phyloP scores from a whole-genome alignment of 2,888 invertebrate species.

The Andrena fulva region DNA sequence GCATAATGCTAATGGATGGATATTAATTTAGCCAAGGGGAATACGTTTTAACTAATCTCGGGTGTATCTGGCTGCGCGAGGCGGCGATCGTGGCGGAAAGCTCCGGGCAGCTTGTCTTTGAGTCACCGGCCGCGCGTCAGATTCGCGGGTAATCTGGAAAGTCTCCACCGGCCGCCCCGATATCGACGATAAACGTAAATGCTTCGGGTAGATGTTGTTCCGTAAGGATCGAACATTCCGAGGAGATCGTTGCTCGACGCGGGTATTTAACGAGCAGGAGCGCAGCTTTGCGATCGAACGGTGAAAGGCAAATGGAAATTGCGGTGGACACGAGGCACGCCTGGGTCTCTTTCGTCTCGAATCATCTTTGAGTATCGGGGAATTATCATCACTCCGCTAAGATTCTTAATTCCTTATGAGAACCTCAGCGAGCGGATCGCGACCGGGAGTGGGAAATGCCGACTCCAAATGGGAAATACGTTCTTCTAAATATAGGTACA shows the following conservation, averaged over 20 bases:
- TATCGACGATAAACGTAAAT: slow-evolving; percentile 22
- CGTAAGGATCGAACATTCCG: background rate
- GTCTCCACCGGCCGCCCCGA: slow-evolving; percentile 2
- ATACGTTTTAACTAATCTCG: slow-evolving; percentile 56
- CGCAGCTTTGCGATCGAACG: background rate
- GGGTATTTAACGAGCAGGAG: background rate
- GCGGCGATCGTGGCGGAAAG: background rate
- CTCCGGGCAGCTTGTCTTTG: background rate
- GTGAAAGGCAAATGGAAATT: slow-evolving; percentile 1
- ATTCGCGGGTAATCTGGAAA: slow-evolving; percentile 27
- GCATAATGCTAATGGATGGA: slow-evolving; percentile 62
- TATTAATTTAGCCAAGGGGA: slow-evolving; percentile 55
- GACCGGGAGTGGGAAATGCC: no score
- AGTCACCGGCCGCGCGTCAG: background rate
- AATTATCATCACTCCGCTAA: background rate
- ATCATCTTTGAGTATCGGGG: background rate
- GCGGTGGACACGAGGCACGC: background rate
- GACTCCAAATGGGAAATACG: no score
- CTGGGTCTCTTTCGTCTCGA: background rate
- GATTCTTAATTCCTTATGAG: background rate
- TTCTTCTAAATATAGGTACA: no score
- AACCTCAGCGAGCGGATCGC: no score
- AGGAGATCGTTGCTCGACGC: background rate
- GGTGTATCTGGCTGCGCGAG: background rate
- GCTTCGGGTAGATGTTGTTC: background rate